Base-by-base conservation (phyloP, 2,888 invertebrate species). In the Branchellion lobata region DNA sequence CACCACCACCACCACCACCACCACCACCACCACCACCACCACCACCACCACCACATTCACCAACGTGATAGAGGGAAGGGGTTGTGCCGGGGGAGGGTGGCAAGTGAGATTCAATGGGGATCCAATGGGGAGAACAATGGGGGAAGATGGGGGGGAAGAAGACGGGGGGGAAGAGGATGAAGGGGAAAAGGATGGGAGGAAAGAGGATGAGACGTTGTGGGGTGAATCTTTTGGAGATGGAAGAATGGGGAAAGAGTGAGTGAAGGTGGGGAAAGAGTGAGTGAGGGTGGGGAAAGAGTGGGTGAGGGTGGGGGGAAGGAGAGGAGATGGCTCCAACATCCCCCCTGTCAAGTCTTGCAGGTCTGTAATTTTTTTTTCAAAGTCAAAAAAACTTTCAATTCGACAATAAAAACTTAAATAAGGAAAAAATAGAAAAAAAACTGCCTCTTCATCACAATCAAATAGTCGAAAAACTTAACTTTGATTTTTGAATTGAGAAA, bases 321-420 rank as follows among this genome's bases (percentile, higher is more conserved):
- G 29, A 8, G n/a, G 29, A 29, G n/a, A n/a, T 65, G 65, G 29
- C 5, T 27, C 73, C 36, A 73, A 24, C 34, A 40, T 24, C 18
- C 27, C n/a, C 14, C 24, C 36, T 34, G 73, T 36, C 73, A 73
- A 34, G 14, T 36, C 73, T 21, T 73, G 1, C 21, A 73, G 73
- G 36, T 73, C 73, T 73, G 73, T 24, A 3, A 8, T 5, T 27
- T 27, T 3, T 51, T 14, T 51, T 51, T 14, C 14, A 51, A n/a
- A 51, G 21, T 21, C 14, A 18, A 14, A n/a, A 5, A 14, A n/a
- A n/a, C n/a, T n/a, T n/a, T n/a, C n/a, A n/a, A n/a, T n/a, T n/a
- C n/a, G n/a, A n/a, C n/a, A n/a, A n/a, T n/a, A n/a, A n/a, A n/a
- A n/a, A n/a, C n/a, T n/a, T n/a, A n/a, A n/a, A n/a, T n/a, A n/a